phyloP scores from a whole-genome alignment of 1,140 invertebrate genomes.

The Eciton burchellii region DNA sequence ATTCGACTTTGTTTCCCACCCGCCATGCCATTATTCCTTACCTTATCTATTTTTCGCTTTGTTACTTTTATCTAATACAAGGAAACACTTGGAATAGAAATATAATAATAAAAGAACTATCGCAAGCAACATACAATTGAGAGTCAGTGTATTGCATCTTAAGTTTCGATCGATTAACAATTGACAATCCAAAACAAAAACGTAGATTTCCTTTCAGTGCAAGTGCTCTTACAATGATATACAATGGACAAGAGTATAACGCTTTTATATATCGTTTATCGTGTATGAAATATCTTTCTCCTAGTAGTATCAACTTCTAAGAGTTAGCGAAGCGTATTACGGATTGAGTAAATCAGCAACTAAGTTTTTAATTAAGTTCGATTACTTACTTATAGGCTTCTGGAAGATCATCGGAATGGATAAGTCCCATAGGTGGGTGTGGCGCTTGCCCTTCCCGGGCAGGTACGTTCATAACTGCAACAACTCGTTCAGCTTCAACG shows the following conservation, averaged over 20 bases:
- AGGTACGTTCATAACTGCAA: conserved; percentile 93
- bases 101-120: conserved; percentile 16
- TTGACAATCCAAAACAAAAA: conserved; percentile 32
- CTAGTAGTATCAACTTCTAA: conserved; percentile 63
- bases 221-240: conserved; percentile 65
- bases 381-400: conserved; percentile 93
- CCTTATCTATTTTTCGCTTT: conserved; percentile 36
- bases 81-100: background rate
- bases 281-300: conserved; percentile 53
- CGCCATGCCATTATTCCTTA: conserved; percentile 66
- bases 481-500: conserved; percentile 94
- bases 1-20: conserved; percentile 60
- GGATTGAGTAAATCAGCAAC: conserved; percentile 53
- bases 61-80: conserved; percentile 39
- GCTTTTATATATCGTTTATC: conserved; percentile 64
- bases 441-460: conserved; percentile 89
- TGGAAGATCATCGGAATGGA: conserved; percentile 94
- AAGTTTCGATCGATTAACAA: conserved; percentile 52
- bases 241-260: conserved; percentile 62
- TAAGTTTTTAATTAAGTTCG: conserved; percentile 56
- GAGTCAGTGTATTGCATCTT: conserved; percentile 36
- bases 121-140: background rate
- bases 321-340: conserved; percentile 69
- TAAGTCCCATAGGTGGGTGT: conserved; percentile 92
- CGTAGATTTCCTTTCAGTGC: conserved; percentile 52